Evolutionary conservation across 2,888 invertebrate species (phyloP).

Genomic region (Antheraea assamensis): DNA sequence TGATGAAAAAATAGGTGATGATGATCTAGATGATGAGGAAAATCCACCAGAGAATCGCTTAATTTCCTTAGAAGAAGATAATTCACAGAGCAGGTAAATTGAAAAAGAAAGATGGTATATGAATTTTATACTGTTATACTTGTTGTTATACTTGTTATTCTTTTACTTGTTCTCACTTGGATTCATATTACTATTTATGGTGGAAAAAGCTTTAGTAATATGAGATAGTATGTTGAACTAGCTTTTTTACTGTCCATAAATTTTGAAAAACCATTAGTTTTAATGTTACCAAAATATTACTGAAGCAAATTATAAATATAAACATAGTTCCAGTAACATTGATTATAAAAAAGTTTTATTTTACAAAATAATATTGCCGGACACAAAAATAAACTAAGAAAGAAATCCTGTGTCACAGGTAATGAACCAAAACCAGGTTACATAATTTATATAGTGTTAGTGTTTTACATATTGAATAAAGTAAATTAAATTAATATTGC

Average conservation of each 20-base stretch:
- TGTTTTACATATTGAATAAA: too few species aligned
- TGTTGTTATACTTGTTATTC: background rate
- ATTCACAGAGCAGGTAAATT: constrained; percentile 58
- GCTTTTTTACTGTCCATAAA: too few species aligned
- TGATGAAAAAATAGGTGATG: constrained; percentile 60
- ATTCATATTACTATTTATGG: too few species aligned
- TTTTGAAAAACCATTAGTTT: background rate
- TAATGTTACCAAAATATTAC: background rate
- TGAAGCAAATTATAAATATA: background rate
- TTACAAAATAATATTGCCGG: too few species aligned
- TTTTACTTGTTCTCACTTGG: too few species aligned
- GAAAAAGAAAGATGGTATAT: background rate
- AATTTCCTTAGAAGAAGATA: constrained; percentile 61
- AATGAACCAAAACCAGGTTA: too few species aligned
- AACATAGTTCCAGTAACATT: background rate
- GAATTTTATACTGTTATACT: background rate
- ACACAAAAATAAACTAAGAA: too few species aligned
- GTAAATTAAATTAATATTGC: too few species aligned
- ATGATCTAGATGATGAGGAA: constrained; percentile 73
- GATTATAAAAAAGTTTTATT: background rate
- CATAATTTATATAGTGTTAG: too few species aligned
- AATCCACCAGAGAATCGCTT: constrained; percentile 69
- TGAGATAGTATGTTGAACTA: too few species aligned
- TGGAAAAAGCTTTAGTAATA: too few species aligned
- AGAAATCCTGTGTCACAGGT: too few species aligned